phyloP scores from a whole-genome alignment of 1,140 invertebrate genomes.

The Papilio polyxenes region DNA sequence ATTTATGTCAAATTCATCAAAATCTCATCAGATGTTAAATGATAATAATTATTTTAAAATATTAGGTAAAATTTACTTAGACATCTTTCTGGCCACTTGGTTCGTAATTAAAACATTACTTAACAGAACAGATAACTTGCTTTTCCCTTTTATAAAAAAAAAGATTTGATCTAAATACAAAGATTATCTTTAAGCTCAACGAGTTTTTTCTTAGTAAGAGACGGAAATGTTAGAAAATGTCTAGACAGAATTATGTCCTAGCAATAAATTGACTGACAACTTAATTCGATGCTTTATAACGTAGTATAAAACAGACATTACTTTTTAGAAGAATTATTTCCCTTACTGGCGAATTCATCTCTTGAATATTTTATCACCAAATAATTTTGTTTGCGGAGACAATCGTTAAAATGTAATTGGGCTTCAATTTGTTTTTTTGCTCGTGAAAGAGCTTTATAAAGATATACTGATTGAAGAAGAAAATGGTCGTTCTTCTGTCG shows the following conservation, averaged over 20 bases:
- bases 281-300: conserved; percentile 1
- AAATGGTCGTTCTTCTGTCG: background rate
- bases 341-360: conserved; percentile 4
- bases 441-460: background rate
- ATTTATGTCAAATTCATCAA: too few species aligned
- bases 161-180: too few species aligned
- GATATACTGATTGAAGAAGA: background rate
- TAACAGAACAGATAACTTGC: too few species aligned
- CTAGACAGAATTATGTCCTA: conserved; percentile 15
- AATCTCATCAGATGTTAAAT: too few species aligned
- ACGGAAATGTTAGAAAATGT: background rate
- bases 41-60: too few species aligned
- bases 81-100: too few species aligned
- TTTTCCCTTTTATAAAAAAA: too few species aligned
- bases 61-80: too few species aligned
- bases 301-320: conserved; percentile 13
- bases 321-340: background rate
- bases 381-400: conserved; percentile 8
- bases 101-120: too few species aligned
- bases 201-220: background rate
- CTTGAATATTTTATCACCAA: conserved; percentile 1
- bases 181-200: too few species aligned
- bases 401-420: conserved; percentile 23
- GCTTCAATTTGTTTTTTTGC: background rate
- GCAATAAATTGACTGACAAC: conserved; percentile 17